A percentile compares a stretch with the other conserved stretches of the same genome.
These are phyloP conservation scores for Festucalex cinctus DNA, from an alignment of 2,113 vertebrate genomes.

Conservation along the genomic window DNA sequence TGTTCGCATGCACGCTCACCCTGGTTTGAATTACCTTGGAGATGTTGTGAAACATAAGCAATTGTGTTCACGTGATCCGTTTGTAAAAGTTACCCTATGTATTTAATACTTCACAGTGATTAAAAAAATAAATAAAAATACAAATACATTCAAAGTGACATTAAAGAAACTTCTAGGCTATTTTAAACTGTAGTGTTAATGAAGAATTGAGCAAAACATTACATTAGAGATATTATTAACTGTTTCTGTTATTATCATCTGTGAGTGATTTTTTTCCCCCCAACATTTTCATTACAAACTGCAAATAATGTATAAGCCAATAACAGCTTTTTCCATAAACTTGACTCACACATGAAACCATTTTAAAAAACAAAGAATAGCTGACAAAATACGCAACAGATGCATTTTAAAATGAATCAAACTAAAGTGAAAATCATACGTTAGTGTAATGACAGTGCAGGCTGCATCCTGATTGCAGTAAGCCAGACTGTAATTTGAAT, in stretches of 20 bases:
- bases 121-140: too few relatives aligned
- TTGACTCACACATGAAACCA: neutral
- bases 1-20: slow-evolving; percentile 2
- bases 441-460: slow-evolving; percentile 22
- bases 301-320: slow-evolving; percentile 25
- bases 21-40: slow-evolving; percentile 17
- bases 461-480: neutral
- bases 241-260: too few relatives aligned
- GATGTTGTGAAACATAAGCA: too few relatives aligned
- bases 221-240: too few relatives aligned
- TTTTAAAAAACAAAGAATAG: neutral
- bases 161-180: too few relatives aligned
- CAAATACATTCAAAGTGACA: too few relatives aligned
- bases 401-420: slow-evolving; percentile 11
- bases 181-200: too few relatives aligned
- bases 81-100: too few relatives aligned
- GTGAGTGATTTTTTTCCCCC: too few relatives aligned
- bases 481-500: slow-evolving; percentile 23
- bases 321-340: slow-evolving; percentile 33
- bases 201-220: too few relatives aligned
- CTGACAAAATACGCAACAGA: neutral
- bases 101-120: neutral
- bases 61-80: neutral
- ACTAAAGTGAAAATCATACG: slow-evolving; percentile 8
- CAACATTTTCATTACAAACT: neutral